These are phyloP conservation scores for Callorhinus ursinus DNA, from an alignment of 2,113 vertebrate genomes.

Conservation along the genomic window DNA sequence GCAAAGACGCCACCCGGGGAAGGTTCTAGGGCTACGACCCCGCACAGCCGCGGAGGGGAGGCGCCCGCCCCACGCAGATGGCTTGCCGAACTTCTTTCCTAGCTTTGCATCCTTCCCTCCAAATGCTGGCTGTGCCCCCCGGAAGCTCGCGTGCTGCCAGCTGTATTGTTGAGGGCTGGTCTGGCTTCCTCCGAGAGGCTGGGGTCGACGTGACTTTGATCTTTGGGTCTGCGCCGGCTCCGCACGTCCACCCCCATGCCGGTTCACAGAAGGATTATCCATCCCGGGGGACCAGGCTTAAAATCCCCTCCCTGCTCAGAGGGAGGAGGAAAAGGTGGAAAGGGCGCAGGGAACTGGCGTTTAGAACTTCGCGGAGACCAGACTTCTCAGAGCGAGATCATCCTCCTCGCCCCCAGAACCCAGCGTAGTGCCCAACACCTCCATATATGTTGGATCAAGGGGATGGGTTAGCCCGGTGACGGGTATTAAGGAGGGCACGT, in stretches of 20 bases:
- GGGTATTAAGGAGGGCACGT: too few relatives aligned
- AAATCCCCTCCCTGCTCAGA: not conserved
- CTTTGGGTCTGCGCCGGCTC: not conserved
- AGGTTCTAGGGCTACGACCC: not conserved
- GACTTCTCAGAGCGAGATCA: not conserved
- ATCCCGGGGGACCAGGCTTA: not conserved
- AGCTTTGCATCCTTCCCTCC: not conserved
- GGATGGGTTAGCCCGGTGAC: too few relatives aligned
- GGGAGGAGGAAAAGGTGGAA: not conserved
- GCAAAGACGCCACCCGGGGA: accelerated
- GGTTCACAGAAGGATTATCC: not conserved
- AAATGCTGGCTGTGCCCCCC: not conserved
- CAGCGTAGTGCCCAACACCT: accelerated
- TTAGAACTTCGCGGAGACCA: not conserved
- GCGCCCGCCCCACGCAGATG: accelerated
- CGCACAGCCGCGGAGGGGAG: accelerated
- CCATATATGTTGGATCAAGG: too few relatives aligned
- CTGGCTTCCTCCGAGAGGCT: not conserved
- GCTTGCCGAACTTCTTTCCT: not conserved
- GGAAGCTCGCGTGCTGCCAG: not conserved
- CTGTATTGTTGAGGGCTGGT: not conserved
- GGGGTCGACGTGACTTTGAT: not conserved
- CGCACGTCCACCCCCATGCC: not conserved
- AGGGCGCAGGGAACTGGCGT: accelerated
- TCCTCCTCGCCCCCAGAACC: not conserved